Conservation (phyloP, 2,797 vertebrate genomes). For the Nannoperca australis region DNA sequence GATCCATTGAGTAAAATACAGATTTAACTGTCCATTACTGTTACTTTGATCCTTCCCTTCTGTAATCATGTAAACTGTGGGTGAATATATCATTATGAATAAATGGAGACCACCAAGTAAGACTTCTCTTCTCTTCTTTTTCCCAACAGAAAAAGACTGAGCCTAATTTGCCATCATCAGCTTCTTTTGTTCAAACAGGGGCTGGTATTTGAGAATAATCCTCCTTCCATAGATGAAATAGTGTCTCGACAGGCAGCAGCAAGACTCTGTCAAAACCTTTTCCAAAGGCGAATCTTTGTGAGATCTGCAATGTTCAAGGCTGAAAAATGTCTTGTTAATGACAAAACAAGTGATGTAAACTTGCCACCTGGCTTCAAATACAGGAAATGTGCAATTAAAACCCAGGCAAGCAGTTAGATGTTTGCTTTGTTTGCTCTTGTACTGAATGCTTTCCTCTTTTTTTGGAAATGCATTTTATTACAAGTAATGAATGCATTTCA, state of each 20-base stretch:
- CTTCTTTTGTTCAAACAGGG: conserved; percentile 88
- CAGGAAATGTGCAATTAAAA: conserved; percentile 64
- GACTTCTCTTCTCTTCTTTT: conserved; percentile 78
- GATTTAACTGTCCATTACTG: conserved; percentile 60
- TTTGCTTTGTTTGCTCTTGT: conserved; percentile 31
- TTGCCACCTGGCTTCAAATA: conserved; percentile 66
- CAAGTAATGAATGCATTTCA: conserved; percentile 9
- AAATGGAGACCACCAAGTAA: conserved; percentile 86
- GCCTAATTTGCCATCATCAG: conserved; percentile 90
- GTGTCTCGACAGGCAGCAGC: conserved; percentile 87
- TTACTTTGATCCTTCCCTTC: conserved; percentile 67
- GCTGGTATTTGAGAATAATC: conserved; percentile 90
- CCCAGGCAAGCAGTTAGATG: conserved; percentile 12
- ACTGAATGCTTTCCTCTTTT: conserved; percentile 14
- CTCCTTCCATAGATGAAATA: conserved; percentile 87
- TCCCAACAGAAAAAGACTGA: conserved; percentile 83
- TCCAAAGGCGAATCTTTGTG: conserved; percentile 80
- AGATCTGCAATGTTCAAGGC: conserved; percentile 77
- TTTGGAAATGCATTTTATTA: not conserved
- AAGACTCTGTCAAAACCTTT: conserved; percentile 86
- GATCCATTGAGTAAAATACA: conserved; percentile 66
- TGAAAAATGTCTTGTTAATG: conserved; percentile 81
- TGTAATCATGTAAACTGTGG: conserved; percentile 77
- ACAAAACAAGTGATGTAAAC: conserved; percentile 80
- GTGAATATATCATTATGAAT: conserved; percentile 82